Percentiles rank a stretch among this genome's conserved stretches.
Evolutionary conservation across 2,797 vertebrate species (phyloP).

Genomic region (Pangasius djambal): DNA sequence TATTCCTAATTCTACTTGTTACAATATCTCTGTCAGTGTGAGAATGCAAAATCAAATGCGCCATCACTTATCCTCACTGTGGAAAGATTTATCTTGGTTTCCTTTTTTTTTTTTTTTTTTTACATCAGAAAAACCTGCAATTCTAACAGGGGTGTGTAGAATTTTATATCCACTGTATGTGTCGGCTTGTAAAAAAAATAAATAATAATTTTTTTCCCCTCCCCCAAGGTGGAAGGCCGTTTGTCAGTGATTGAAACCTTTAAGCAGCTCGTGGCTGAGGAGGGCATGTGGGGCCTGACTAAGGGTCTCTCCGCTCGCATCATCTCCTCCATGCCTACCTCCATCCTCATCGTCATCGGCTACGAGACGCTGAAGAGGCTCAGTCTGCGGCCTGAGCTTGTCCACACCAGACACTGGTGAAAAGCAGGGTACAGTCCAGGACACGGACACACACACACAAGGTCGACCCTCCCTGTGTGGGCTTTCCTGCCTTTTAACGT

Average conservation of each 20-base stretch:
- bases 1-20: not conserved
- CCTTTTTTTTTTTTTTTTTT: too few relatives aligned
- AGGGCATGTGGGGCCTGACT: constrained; percentile 90
- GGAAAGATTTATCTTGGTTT: not conserved
- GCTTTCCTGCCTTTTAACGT: constrained; percentile 21
- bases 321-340: constrained; percentile 91
- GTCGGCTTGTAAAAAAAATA: too few relatives aligned
- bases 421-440: not conserved
- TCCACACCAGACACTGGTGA: constrained; percentile 94
- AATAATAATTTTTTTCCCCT: too few relatives aligned
- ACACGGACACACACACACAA: not conserved
- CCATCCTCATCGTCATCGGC: constrained; percentile 96
- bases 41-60: not conserved
- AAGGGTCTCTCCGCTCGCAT: constrained; percentile 96
- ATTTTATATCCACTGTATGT: not conserved
- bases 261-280: constrained; percentile 89
- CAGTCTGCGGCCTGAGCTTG: constrained; percentile 91
- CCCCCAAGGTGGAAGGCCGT: constrained; percentile 87
- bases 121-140: not conserved
- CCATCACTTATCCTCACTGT: too few relatives aligned
- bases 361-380: constrained; percentile 96
- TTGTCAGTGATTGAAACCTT: constrained; percentile 89
- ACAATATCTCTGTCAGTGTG: not conserved
- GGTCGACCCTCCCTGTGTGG: not conserved
- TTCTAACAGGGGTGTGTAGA: not conserved